phyloP scores from a whole-genome alignment of 1,140 invertebrate genomes.

The Drosophila truncata region DNA sequence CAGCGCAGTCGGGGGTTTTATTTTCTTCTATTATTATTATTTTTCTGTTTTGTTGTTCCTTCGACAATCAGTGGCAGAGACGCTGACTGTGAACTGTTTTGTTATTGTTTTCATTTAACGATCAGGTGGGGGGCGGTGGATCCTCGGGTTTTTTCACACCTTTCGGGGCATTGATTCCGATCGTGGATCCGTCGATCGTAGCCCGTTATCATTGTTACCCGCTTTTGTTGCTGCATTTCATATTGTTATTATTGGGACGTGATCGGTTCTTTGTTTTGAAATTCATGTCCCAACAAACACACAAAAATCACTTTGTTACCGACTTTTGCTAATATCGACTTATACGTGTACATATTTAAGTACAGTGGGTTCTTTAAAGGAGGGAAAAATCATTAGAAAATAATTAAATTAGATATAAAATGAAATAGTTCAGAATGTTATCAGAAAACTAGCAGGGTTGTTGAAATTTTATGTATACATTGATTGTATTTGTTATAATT shows the following conservation, averaged over 20 bases:
- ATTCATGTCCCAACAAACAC: slow-evolving; percentile 37
- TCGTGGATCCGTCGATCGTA: slow-evolving; percentile 20
- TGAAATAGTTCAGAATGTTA: too few species aligned
- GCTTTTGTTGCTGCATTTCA: slow-evolving; percentile 51
- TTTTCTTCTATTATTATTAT: slow-evolving; percentile 4
- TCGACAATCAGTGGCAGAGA: background rate
- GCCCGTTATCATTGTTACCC: slow-evolving; percentile 47
- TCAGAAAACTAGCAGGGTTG: too few species aligned
- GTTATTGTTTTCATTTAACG: slow-evolving; percentile 5
- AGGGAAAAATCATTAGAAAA: background rate
- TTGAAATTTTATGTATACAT: background rate
- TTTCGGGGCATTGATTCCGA: slow-evolving; percentile 43
- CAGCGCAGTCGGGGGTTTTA: slow-evolving; percentile 6
- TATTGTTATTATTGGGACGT: slow-evolving; percentile 51
- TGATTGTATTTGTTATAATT: background rate
- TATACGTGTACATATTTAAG: slow-evolving; percentile 32
- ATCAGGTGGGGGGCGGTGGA: background rate
- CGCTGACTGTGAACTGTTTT: background rate
- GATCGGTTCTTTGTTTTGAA: slow-evolving; percentile 49
- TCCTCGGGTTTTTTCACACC: slow-evolving; percentile 41
- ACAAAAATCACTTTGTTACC: slow-evolving; percentile 31
- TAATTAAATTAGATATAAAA: too few species aligned
- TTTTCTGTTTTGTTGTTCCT: slow-evolving; percentile 6
- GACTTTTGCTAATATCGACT: slow-evolving; percentile 27
- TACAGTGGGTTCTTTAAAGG: slow-evolving; percentile 4